Evolutionary conservation across 1,140 invertebrate genomes (phyloP).

Genomic region (Drosophila fuyamai): DNA sequence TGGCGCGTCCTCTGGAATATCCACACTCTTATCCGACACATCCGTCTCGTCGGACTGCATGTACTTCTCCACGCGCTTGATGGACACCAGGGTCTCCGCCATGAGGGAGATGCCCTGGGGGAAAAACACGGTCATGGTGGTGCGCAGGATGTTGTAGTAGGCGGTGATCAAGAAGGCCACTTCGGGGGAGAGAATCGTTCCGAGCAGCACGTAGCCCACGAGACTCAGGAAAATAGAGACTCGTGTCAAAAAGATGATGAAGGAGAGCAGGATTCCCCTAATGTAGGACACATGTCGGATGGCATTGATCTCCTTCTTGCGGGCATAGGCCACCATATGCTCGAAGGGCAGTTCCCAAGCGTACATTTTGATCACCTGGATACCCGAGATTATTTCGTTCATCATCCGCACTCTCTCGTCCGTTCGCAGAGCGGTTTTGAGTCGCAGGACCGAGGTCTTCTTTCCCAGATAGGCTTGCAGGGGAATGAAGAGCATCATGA

Average conservation of each 20-base stretch:
- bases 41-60: constrained; percentile 88
- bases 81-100: constrained; percentile 89
- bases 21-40: constrained; percentile 64
- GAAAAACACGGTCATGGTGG: constrained; percentile 91
- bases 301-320: constrained; percentile 86
- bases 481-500: constrained; percentile 93
- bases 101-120: constrained; percentile 88
- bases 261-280: constrained; percentile 90
- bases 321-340: constrained; percentile 87
- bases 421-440: constrained; percentile 89
- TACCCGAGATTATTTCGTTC: constrained; percentile 95
- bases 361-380: constrained; percentile 97
- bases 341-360: constrained; percentile 93
- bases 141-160: constrained; percentile 90
- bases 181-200: constrained; percentile 86
- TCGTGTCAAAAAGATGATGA: constrained; percentile 90
- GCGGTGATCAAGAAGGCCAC: constrained; percentile 91
- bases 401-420: constrained; percentile 94
- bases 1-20: constrained; percentile 27
- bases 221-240: constrained; percentile 92
- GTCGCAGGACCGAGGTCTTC: constrained; percentile 88
- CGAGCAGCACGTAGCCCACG: constrained; percentile 90
- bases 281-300: constrained; percentile 89
- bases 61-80: constrained; percentile 89
- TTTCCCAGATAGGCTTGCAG: constrained; percentile 92